These are phyloP conservation scores for Cochlearius cochlearius DNA, from an alignment of 2,113 vertebrate species.

Conservation along the genomic window DNA sequence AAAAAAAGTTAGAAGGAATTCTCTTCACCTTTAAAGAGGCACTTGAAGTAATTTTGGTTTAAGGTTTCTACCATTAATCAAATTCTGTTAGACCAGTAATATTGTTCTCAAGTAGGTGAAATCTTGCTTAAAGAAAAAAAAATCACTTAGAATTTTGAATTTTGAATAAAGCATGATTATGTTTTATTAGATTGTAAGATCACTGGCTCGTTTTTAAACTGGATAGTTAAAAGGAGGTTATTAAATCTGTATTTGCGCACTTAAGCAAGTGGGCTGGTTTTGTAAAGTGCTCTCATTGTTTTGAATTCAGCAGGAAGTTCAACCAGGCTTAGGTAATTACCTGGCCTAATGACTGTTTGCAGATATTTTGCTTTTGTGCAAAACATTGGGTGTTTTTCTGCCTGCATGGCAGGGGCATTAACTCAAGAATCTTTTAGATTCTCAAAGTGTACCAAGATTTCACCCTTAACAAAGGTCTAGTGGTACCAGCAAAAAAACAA, in stretches of 20 bases:
- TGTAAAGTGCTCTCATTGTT: background rate
- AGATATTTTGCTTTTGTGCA: background rate
- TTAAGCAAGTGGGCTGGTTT: background rate
- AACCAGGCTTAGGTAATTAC: background rate
- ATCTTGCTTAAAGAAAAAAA: background rate
- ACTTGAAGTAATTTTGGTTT: background rate
- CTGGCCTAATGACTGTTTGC: background rate
- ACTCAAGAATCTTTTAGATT: background rate
- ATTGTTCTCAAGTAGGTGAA: background rate
- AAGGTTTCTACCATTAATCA: background rate
- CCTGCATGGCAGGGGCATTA: fast-evolving
- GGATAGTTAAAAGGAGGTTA: background rate
- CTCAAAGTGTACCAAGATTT: background rate
- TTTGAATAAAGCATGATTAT: background rate
- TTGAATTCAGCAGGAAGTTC: background rate
- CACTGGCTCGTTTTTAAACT: background rate
- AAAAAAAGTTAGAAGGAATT: background rate
- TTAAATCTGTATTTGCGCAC: background rate
- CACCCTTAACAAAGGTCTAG: background rate
- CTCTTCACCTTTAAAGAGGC: background rate
- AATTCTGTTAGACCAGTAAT: background rate
- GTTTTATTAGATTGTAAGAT: background rate
- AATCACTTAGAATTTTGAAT: background rate
- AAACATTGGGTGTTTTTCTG: background rate
- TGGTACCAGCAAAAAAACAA: background rate